Percentiles rank a stretch among this genome's conserved stretches.
Conservation (phyloP, 2,888 invertebrate species). For the Polydrusus pterygomalis region DNA sequence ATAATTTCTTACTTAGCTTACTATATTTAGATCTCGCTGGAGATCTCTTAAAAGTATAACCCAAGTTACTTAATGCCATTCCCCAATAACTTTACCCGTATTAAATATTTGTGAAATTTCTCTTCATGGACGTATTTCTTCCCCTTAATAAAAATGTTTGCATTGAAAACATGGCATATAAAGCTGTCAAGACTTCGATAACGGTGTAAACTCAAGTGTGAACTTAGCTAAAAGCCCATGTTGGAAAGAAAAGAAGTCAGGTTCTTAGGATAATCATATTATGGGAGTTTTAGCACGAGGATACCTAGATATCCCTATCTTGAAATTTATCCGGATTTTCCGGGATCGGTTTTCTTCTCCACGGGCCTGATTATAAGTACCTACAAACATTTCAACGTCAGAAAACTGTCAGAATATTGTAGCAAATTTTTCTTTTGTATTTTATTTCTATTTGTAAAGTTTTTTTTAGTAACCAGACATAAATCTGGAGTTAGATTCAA, state of each 20-base stretch:
- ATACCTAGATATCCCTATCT: not conserved
- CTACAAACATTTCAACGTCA: no score
- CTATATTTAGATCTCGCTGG: no score
- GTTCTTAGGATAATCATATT: slow-evolving; percentile 68
- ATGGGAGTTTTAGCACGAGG: slow-evolving; percentile 48
- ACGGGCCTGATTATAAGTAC: no score
- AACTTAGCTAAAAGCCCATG: slow-evolving; percentile 68
- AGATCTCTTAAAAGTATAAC: no score
- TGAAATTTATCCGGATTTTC: not conserved
- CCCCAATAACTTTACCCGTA: not conserved
- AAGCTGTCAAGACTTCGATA: slow-evolving; percentile 65
- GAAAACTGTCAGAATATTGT: no score
- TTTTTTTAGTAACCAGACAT: no score
- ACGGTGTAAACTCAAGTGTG: slow-evolving; percentile 68
- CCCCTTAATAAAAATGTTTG: slow-evolving; percentile 37
- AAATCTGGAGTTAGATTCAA: no score
- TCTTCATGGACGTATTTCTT: slow-evolving; percentile 3
- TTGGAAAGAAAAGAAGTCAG: slow-evolving; percentile 65
- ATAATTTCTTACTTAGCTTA: no score
- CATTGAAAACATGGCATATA: slow-evolving; percentile 28
- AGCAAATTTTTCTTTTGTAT: no score
- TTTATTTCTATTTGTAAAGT: no score
- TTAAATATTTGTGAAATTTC: not conserved
- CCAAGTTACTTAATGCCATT: no score
- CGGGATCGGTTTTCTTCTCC: no score